A percentile compares a stretch with the other conserved stretches of the same genome.
phyloP scores from a whole-genome alignment of 2,888 invertebrate species.

The Nycteola revayana region DNA sequence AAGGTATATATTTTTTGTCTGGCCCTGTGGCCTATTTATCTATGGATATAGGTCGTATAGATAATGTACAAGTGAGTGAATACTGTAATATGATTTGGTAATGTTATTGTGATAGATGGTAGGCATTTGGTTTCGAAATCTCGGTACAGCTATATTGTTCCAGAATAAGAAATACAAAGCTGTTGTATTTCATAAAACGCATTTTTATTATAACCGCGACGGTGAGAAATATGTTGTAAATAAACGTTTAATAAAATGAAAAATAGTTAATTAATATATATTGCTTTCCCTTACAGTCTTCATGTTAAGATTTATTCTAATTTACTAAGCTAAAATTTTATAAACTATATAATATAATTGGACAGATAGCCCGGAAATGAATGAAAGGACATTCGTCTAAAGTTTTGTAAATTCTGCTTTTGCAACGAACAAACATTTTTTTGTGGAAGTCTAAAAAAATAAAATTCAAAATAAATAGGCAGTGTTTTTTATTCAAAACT shows the following conservation, averaged over 20 bases:
- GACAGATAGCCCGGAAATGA: too few relatives aligned
- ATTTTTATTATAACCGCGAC: too few relatives aligned
- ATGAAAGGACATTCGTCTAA: too few relatives aligned
- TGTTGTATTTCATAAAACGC: conserved; percentile 17
- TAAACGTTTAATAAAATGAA: too few relatives aligned
- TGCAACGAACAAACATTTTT: too few relatives aligned
- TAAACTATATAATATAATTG: too few relatives aligned
- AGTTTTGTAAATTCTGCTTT: too few relatives aligned
- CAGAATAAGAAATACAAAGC: conserved; percentile 21
- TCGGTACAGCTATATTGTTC: conserved; percentile 14
- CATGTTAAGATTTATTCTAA: too few relatives aligned
- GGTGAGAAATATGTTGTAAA: too few relatives aligned
- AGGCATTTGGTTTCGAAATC: conserved; percentile 5
- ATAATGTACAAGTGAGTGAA: conserved; percentile 1
- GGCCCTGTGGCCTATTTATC: conserved; percentile 6
- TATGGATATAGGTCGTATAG: conserved; percentile 10
- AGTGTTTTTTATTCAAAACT: conserved; percentile 35
- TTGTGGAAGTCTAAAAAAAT: not conserved
- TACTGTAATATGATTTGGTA: conserved; percentile 11
- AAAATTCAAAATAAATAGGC: conserved; percentile 7
- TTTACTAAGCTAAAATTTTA: too few relatives aligned
- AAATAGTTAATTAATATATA: too few relatives aligned
- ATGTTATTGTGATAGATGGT: conserved; percentile 18
- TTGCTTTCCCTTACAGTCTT: too few relatives aligned
- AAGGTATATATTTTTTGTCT: conserved; percentile 7